Conservation (phyloP, 2,797 vertebrate species). For the Etheostoma perlongum region DNA sequence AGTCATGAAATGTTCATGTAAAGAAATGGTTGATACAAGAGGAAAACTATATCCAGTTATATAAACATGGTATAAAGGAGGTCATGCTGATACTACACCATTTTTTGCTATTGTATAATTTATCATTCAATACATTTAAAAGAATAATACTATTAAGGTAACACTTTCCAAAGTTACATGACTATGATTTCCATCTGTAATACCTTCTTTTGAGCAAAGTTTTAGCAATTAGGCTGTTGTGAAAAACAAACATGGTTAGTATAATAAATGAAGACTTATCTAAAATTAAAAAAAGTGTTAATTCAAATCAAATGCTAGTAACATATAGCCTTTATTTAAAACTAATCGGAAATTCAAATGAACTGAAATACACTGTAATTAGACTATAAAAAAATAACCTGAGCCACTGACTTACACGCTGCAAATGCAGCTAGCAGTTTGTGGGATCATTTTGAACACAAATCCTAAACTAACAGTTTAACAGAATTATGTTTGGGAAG, state of each 20-base stretch:
- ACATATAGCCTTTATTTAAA: not conserved
- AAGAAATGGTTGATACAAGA: not conserved
- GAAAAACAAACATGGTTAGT: not conserved
- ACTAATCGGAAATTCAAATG: not conserved
- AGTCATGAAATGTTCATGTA: not conserved
- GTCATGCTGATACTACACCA: not conserved
- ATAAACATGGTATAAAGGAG: not conserved
- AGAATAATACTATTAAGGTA: not conserved
- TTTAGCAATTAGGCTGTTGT: not conserved
- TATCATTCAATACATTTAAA: not conserved
- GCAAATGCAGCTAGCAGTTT: too few relatives aligned
- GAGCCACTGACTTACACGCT: too few relatives aligned
- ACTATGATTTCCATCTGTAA: not conserved
- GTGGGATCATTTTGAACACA: not conserved
- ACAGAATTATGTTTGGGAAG: not conserved
- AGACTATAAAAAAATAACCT: not conserved
- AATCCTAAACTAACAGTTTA: not conserved
- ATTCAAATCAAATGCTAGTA: not conserved
- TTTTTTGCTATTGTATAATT: not conserved
- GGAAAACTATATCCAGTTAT: constrained; percentile 9
- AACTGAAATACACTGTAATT: not conserved
- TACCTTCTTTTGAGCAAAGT: not conserved
- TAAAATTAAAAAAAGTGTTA: not conserved
- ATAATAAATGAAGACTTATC: not conserved
- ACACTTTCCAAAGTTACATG: not conserved